Evolutionary conservation across 2,797 vertebrate genomes (phyloP).

Genomic region (Rhyacichthys aspro): DNA sequence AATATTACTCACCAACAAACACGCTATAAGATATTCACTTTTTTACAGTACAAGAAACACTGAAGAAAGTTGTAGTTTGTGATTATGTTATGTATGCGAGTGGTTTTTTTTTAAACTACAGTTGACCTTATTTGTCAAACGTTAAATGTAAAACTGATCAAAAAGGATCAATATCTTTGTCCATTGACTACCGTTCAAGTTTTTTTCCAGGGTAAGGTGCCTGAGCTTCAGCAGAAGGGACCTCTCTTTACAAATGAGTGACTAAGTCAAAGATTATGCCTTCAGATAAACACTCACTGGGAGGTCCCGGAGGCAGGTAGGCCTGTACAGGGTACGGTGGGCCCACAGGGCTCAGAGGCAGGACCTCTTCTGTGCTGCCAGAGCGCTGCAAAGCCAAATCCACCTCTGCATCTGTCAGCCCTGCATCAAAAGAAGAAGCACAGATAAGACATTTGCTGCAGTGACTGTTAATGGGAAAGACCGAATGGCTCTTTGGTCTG

Average conservation of each 20-base stretch:
- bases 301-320: constrained; percentile 74
- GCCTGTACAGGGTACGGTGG: constrained; percentile 74
- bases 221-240: too few relatives aligned
- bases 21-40: not conserved
- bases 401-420: constrained; percentile 95
- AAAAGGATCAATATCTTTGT: too few relatives aligned
- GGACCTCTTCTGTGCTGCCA: constrained; percentile 84
- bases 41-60: not conserved
- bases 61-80: too few relatives aligned
- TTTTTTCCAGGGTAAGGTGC: too few relatives aligned
- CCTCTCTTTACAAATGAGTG: too few relatives aligned
- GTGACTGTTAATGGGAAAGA: constrained; percentile 50
- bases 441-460: constrained; percentile 23
- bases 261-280: not conserved
- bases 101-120: too few relatives aligned
- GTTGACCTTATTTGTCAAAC: too few relatives aligned
- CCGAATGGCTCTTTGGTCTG: constrained; percentile 49
- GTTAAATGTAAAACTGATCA: too few relatives aligned
- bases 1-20: not conserved
- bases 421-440: constrained; percentile 71
- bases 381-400: constrained; percentile 94
- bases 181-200: too few relatives aligned
- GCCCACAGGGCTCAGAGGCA: constrained; percentile 70
- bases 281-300: constrained; percentile 82
- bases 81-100: too few relatives aligned